Conservation (phyloP, 2,113 vertebrate genomes). For the Gobiocypris rarus region DNA sequence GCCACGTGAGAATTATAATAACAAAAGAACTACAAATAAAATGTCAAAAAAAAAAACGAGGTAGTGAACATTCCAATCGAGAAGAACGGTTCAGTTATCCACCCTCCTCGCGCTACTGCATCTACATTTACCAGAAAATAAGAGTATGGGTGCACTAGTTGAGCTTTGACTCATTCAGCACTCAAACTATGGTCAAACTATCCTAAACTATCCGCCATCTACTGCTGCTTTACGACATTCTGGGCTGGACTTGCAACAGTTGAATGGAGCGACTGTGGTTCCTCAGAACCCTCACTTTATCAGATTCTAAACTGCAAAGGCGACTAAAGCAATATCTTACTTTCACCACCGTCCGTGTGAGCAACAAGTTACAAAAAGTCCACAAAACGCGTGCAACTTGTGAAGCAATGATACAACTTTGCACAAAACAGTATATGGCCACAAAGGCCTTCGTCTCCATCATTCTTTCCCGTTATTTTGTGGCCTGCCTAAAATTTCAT, state of each 20-base stretch:
- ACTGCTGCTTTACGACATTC: constrained; percentile 3
- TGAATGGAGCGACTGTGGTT: neutral
- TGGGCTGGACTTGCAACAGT: neutral
- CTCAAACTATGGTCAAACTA: neutral
- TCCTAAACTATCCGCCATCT: constrained; percentile 15
- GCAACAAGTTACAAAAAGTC: neutral
- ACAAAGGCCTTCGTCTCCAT: constrained; percentile 30
- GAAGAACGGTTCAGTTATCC: neutral
- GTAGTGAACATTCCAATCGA: neutral
- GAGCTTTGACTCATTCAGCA: neutral
- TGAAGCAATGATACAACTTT: neutral
- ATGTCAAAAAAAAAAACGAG: neutral
- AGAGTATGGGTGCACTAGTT: neutral
- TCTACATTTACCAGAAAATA: neutral
- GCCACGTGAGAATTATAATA: neutral
- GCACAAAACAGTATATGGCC: neutral
- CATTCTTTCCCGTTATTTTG: constrained; percentile 33
- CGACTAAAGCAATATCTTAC: neutral
- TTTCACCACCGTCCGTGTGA: neutral
- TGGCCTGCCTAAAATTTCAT: constrained; percentile 35
- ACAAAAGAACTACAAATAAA: neutral
- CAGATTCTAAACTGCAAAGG: neutral
- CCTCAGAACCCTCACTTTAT: neutral
- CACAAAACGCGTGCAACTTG: neutral
- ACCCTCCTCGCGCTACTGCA: neutral